Evolutionary conservation across 2,797 vertebrate genomes (phyloP), one percentile per base, ranked within the genome.

Genomic region (Gymnoscopelus microlampas): DNA sequence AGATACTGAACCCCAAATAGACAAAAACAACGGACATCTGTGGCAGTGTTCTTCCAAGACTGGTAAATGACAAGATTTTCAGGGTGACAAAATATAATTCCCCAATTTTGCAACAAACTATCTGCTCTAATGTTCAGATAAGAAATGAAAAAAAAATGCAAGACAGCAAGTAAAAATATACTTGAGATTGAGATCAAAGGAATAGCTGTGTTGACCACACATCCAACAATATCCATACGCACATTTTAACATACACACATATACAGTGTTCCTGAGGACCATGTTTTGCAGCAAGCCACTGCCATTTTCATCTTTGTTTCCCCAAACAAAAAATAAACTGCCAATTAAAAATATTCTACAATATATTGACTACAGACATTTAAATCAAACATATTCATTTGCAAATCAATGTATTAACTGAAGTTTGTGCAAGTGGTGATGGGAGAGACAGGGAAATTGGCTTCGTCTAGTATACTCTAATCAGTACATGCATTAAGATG

Each of bases 211-310:
- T 68, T 67, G 78, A 74, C 75, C 68, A 76, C 78, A 79, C 82
- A 88, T 73, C 84, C 84, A 84, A 82, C 71, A 87, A 79, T 50
- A 81, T 80, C 65, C 85, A 80, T 60, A 77, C 76, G 66, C 80
- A 84, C 77, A 74, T 76, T 74, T 32, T 72, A 79, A 74, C 85
- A 85, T 83, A 78, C 48, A 64, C 12, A 60, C 82, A 82, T 78
- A 85, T 73, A 91, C 87, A 89, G 87, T 88, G 88, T 93, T 92
- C 90, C 92, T 92, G 91, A 93, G 89, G 89, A 92, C 88, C 85
- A 77, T 85, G 80, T 85, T 80, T 68, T 89, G 89, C 88, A 87
- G 89, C 76, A 63, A 77, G 76, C 60, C 47, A 93, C 91, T 91
- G 91, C 90, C 86, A 80, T 83, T 84, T 87, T 83, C 77, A 86